These are phyloP conservation scores for Labroides dimidiatus DNA, from an alignment of 2,797 vertebrate genomes.

Conservation along the genomic window DNA sequence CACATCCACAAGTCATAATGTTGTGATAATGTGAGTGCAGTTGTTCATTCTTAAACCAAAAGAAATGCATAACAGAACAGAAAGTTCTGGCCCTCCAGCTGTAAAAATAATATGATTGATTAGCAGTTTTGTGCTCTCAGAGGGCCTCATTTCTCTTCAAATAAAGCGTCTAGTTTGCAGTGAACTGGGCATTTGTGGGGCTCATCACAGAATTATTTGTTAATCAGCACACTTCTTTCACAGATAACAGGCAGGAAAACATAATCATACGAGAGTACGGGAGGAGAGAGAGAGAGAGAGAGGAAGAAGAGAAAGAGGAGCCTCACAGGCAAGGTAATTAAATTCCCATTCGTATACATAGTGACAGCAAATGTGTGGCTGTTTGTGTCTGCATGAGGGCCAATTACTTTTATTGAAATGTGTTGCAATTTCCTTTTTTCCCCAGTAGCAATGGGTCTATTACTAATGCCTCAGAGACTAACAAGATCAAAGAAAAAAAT, in stretches of 20 bases:
- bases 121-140: constrained; percentile 46
- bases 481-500: constrained; percentile 77
- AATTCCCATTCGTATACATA: constrained; percentile 82
- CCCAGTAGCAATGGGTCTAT: constrained; percentile 84
- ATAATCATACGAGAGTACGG: constrained; percentile 76
- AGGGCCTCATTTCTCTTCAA: constrained; percentile 58
- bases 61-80: constrained; percentile 33
- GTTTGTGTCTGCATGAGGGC: constrained; percentile 86
- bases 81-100: constrained; percentile 45
- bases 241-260: constrained; percentile 84
- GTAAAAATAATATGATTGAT: constrained; percentile 48
- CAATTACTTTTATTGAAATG: constrained; percentile 91
- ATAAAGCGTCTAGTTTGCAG: constrained; percentile 48
- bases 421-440: constrained; percentile 86
- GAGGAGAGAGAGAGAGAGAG: constrained; percentile 52
- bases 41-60: constrained; percentile 46
- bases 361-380: constrained; percentile 80
- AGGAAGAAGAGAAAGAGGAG: constrained; percentile 44
- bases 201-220: constrained; percentile 77
- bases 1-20: constrained; percentile 54
- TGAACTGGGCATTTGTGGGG: constrained; percentile 62
- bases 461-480: constrained; percentile 84
- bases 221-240: constrained; percentile 79
- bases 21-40: constrained; percentile 45
- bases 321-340: constrained; percentile 86